Evolutionary conservation across 2,113 vertebrate species (phyloP).

Genomic region (Actinemys pallida): DNA sequence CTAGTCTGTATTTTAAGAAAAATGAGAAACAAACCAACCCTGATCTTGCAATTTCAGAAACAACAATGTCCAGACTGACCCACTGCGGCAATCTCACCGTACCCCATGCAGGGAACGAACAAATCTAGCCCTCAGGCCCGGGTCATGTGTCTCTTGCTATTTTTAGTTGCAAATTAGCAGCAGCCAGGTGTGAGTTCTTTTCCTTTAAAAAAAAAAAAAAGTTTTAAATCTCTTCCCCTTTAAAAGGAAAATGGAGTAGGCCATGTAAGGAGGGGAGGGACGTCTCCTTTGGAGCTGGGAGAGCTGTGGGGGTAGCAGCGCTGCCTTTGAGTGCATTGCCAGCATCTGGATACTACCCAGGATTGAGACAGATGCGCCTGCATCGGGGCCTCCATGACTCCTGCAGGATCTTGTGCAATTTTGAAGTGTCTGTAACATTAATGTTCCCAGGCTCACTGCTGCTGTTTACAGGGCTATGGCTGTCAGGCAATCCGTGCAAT

Average conservation of each 20-base stretch:
- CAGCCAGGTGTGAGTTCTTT: not conserved
- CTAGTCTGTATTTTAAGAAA: not conserved
- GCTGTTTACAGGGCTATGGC: not conserved
- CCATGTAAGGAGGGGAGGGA: not conserved
- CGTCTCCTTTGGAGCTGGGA: not conserved
- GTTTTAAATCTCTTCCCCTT: not conserved
- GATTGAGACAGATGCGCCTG: too few species aligned
- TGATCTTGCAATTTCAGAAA: not conserved
- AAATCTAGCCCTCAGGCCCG: not conserved
- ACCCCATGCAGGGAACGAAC: not conserved
- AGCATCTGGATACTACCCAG: too few species aligned
- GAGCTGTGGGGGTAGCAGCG: not conserved
- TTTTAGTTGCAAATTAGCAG: not conserved
- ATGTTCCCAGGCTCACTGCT: not conserved
- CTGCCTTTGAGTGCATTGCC: not conserved
- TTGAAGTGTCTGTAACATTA: not conserved
- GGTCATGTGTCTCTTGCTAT: not conserved
- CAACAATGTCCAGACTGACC: not conserved
- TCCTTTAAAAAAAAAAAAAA: not conserved
- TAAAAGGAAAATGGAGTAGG: not conserved
- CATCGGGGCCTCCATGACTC: not conserved
- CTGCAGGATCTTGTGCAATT: not conserved
- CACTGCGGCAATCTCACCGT: not conserved
- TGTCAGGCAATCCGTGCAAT: accelerated
- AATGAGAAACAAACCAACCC: not conserved